Evolutionary conservation across 2,113 vertebrate genomes (phyloP), one percentile per base, ranked within the genome.

Genomic region (Chrysemys picta): DNA sequence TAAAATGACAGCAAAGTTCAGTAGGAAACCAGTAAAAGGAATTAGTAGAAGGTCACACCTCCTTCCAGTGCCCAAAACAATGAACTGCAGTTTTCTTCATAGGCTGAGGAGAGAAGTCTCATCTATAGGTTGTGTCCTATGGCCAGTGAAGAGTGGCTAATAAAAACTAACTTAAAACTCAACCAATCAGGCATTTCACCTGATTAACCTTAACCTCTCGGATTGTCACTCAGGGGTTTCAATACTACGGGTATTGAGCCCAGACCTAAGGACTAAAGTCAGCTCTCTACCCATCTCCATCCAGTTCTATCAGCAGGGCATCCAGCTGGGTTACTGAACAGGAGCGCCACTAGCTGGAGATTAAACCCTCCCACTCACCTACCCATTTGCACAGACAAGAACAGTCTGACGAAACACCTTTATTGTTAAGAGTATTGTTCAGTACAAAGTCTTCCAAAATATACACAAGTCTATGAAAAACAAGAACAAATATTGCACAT

Each of bases 281-380:
- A 54, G 56, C 31, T 27, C 53, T 47, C 10, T 7, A 24, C 24
- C 29, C 29, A 35, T 62, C 29, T 35, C 88, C 88, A 78, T 84
- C 76, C 59, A 76, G 31, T 56, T 75, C 65, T 25, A 59, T 59
- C 54, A 52, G 13, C 69, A n/a, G 35, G 17, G 62, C 13, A 69
- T 21, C 31, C 35, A 21, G 62, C 16, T 69, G 35, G 62, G 8
- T 69, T 35, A 69, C 35, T 21, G 62, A n/a, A 35, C 16, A 17
- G 11, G 38, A 31, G 69, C 25, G 59, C n/a, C 27, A 53, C 56
- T 62, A 10, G 27, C 35, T 29, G 10, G 19, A 59, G 82, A 78
- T 8, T 21, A 35, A 0, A 0, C 10, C 49, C 42, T 69, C 54
- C 65, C 50, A 57, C 13, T 57, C 8, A 27, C 50, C 21, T n/a